These are phyloP conservation scores for Ceyx melanurus DNA, from an alignment of 2,113 vertebrate species.

Conservation along the genomic window DNA sequence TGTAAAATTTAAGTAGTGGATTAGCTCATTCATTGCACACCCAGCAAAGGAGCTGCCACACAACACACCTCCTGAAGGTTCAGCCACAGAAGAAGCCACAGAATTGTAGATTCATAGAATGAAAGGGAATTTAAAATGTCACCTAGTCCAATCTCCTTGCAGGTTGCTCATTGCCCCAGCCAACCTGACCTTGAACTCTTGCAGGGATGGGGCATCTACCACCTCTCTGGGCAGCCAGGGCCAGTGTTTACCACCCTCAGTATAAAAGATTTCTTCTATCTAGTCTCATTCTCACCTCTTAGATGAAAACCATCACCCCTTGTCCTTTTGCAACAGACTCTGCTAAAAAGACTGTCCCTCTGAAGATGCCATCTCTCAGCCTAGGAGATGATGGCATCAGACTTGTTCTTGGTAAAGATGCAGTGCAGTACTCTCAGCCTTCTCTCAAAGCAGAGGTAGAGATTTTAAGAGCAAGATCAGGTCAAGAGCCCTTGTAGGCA, in stretches of 20 bases:
- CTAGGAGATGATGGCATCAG: not conserved
- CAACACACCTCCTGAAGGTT: not conserved
- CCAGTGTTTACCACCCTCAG: not conserved
- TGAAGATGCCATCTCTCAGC: not conserved
- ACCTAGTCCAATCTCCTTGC: not conserved
- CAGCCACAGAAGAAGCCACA: not conserved
- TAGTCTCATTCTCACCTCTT: not conserved
- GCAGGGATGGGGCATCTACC: no score
- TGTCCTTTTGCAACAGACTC: not conserved
- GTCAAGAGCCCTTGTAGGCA: not conserved
- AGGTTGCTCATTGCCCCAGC: not conserved
- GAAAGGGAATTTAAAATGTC: not conserved
- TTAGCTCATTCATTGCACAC: not conserved
- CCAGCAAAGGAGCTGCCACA: not conserved
- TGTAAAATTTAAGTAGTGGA: not conserved
- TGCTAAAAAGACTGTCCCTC: not conserved
- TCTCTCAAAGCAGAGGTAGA: accelerated
- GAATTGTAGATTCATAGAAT: not conserved
- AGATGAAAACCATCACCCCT: not conserved
- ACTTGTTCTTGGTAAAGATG: accelerated
- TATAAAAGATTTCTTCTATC: not conserved
- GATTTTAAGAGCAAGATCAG: not conserved
- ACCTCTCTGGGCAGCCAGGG: not conserved
- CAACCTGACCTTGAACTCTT: not conserved
- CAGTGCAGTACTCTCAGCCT: not conserved